A percentile compares a stretch with the other conserved stretches of the same genome.
phyloP scores from a whole-genome alignment of 2,113 vertebrate species.

The Colaptes auratus region DNA sequence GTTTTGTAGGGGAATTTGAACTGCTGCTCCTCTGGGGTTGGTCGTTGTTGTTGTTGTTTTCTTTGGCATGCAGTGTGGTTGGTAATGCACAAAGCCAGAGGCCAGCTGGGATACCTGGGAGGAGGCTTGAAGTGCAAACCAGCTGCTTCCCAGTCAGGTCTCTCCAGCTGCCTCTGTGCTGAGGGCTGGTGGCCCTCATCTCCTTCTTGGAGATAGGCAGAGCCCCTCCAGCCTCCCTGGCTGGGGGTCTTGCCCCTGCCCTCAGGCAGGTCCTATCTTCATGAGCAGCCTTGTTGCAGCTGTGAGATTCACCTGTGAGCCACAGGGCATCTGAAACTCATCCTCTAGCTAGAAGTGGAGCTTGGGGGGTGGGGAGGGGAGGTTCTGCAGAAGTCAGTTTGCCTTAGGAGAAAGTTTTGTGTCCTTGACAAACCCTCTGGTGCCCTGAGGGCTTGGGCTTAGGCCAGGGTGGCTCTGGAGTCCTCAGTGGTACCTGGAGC shows the following conservation, averaged over 20 bases:
- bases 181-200: neutral
- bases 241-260: neutral
- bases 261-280: neutral
- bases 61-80: conserved; percentile 8
- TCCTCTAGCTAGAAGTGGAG: conserved; percentile 38
- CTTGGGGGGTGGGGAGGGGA: neutral
- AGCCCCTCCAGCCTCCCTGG: neutral
- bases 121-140: conserved; percentile 55
- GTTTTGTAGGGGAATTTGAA: conserved; percentile 50
- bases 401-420: neutral
- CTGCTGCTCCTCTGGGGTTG: neutral
- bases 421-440: neutral
- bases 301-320: neutral
- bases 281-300: neutral
- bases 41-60: neutral
- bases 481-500: neutral
- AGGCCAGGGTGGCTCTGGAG: neutral
- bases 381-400: neutral
- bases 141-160: neutral
- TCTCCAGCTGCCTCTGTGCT: neutral
- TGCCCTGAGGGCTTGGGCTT: neutral
- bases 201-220: neutral
- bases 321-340: conserved; percentile 21
- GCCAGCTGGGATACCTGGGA: neutral
- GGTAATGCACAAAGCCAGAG: neutral